Conservation (phyloP, 2,113 vertebrate species). For the Platichthys stellatus region DNA sequence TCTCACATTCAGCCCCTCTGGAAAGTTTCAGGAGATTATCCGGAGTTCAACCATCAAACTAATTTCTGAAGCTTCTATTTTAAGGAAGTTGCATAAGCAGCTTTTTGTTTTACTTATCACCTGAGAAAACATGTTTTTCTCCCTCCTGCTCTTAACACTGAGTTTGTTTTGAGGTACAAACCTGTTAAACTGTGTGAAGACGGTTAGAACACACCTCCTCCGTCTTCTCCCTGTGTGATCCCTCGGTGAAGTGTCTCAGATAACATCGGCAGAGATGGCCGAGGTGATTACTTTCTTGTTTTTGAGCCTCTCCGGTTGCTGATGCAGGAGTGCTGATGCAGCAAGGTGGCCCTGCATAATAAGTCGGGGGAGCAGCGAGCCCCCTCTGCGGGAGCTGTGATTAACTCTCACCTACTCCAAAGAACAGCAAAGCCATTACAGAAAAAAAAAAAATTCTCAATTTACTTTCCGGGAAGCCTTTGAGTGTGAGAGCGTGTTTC, state of each 20-base stretch:
- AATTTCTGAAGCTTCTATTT: too few species aligned
- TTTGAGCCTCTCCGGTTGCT: conserved; percentile 15
- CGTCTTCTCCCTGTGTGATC: conserved; percentile 2
- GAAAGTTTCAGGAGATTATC: background rate
- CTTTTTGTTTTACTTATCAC: background rate
- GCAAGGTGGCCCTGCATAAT: conserved; percentile 49
- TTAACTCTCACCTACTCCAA: conserved; percentile 63
- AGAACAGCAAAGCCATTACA: conserved; percentile 62
- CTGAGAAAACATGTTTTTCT: background rate
- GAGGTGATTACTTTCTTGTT: conserved; percentile 39
- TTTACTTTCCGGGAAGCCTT: conserved; percentile 56
- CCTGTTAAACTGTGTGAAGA: background rate
- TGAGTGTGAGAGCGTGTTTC: conserved; percentile 29
- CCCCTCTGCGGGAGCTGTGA: conserved; percentile 47
- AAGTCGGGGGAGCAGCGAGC: conserved; percentile 45
- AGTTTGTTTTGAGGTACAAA: background rate
- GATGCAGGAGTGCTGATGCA: conserved; percentile 43
- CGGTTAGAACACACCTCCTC: background rate
- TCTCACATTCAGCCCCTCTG: background rate
- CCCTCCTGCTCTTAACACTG: conserved; percentile 19
- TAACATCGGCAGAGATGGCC: conserved; percentile 41
- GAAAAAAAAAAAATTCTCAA: conserved; percentile 69
- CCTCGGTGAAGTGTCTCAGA: conserved; percentile 17
- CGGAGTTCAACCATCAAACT: too few species aligned
- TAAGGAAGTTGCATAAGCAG: too few species aligned